A percentile compares a stretch with the other conserved stretches of the same genome.
Conservation (phyloP, 2,113 vertebrate species). For the Terrapene triunguis region DNA sequence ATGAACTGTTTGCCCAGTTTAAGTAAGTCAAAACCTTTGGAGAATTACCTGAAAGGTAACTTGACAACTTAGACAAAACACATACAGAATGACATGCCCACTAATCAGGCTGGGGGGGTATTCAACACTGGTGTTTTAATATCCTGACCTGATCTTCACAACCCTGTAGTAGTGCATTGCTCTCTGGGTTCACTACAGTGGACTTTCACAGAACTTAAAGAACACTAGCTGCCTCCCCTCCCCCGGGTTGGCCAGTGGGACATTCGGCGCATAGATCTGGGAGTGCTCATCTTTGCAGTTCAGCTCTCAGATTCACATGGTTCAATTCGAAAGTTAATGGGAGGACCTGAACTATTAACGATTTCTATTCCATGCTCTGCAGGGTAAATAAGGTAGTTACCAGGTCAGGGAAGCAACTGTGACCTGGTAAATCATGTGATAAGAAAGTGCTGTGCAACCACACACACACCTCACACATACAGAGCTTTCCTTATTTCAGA, state of each 20-base stretch:
- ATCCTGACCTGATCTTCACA: not conserved
- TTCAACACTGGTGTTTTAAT: not conserved
- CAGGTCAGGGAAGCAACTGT: not conserved
- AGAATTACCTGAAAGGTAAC: not conserved
- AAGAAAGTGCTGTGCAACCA: not conserved
- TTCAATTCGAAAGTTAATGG: not conserved
- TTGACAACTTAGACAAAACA: not conserved
- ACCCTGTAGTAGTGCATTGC: not conserved
- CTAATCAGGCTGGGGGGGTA: fast-evolving
- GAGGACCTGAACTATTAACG: not conserved
- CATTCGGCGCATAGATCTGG: fast-evolving
- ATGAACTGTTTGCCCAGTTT: not conserved
- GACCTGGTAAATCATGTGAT: fast-evolving
- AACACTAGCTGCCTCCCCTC: not conserved
- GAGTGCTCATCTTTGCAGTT: not conserved
- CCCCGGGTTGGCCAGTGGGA: not conserved
- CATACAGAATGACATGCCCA: not conserved
- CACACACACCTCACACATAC: fast-evolving
- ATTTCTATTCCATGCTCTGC: fast-evolving
- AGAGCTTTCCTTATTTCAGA: not conserved
- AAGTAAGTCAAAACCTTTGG: not conserved
- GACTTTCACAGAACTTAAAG: not conserved
- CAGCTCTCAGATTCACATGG: not conserved
- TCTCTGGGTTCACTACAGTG: not conserved
- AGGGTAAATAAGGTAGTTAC: not conserved